Evolutionary conservation across 2,113 vertebrate genomes (phyloP).

Genomic region (Channa argus): DNA sequence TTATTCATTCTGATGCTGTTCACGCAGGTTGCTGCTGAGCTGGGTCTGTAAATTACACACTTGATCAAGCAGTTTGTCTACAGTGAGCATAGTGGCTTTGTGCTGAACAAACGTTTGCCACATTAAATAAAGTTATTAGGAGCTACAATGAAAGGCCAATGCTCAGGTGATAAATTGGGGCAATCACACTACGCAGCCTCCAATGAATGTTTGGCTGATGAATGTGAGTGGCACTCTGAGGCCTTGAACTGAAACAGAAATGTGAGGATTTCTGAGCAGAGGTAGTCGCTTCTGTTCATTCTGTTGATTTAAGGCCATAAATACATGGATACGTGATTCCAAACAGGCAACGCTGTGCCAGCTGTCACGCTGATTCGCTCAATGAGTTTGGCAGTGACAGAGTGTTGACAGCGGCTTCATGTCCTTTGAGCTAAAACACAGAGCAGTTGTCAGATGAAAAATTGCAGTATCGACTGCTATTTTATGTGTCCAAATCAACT

Average conservation of each 20-base stretch:
- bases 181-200: slow-evolving; percentile 5
- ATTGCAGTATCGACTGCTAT: neutral
- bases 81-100: neutral
- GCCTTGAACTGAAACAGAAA: slow-evolving; percentile 3
- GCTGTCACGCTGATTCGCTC: slow-evolving; percentile 9
- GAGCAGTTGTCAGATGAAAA: slow-evolving; percentile 18
- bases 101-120: neutral
- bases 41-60: slow-evolving; percentile 48
- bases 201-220: neutral
- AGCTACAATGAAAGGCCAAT: slow-evolving; percentile 21
- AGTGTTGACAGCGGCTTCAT: neutral
- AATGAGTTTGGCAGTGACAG: slow-evolving; percentile 11
- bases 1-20: slow-evolving; percentile 28
- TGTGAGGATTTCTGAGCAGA: neutral
- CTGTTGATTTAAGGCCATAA: neutral
- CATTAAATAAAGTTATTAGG: slow-evolving; percentile 54
- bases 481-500: neutral
- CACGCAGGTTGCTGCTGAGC: slow-evolving; percentile 7
- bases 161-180: slow-evolving; percentile 43
- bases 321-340: neutral
- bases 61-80: slow-evolving; percentile 21
- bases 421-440: slow-evolving; percentile 1
- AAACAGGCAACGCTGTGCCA: neutral
- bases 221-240: neutral
- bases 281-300: neutral